A percentile compares a stretch with the other conserved stretches of the same genome.
Conservation (phyloP, 1,140 invertebrate genomes). For the Drosophila pachea region DNA sequence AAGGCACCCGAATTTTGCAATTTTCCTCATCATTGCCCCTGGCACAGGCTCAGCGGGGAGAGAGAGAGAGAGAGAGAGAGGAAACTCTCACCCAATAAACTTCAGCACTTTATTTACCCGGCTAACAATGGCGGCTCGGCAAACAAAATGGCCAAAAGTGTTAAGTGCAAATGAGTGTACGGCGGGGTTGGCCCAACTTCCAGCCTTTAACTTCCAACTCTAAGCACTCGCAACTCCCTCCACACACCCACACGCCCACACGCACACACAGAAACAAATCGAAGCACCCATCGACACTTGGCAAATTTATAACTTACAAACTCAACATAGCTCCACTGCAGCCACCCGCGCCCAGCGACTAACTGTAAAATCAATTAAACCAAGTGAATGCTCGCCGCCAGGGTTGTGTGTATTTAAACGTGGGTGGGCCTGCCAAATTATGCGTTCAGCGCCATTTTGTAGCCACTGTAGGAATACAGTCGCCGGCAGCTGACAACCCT, state of each 20-base stretch:
- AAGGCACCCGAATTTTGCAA: conserved; percentile 62
- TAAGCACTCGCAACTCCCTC: conserved; percentile 1
- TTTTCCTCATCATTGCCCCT: conserved; percentile 61
- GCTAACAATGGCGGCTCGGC: conserved; percentile 49
- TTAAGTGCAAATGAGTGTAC: conserved; percentile 70
- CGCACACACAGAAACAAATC: conserved; percentile 63
- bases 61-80: neutral
- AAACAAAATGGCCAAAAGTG: conserved; percentile 69
- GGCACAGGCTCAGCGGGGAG: neutral
- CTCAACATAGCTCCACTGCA: neutral
- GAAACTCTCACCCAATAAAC: conserved; percentile 35
- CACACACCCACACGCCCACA: conserved; percentile 32
- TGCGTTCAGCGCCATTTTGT: conserved; percentile 67
- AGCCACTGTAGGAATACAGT: conserved; percentile 13
- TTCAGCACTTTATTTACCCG: conserved; percentile 39
- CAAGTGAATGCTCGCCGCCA: conserved; percentile 48
- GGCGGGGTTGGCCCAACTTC: neutral
- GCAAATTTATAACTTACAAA: conserved; percentile 59
- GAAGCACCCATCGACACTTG: conserved; percentile 52
- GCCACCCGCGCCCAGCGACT: conserved; percentile 25
- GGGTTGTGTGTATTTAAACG: conserved; percentile 16
- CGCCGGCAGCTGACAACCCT: conserved; percentile 11
- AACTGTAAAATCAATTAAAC: conserved; percentile 69
- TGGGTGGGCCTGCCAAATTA: conserved; percentile 55
- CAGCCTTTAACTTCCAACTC: neutral